These are phyloP conservation scores for Villa cingulata DNA, from an alignment of 2,888 invertebrate species.

Conservation along the genomic window DNA sequence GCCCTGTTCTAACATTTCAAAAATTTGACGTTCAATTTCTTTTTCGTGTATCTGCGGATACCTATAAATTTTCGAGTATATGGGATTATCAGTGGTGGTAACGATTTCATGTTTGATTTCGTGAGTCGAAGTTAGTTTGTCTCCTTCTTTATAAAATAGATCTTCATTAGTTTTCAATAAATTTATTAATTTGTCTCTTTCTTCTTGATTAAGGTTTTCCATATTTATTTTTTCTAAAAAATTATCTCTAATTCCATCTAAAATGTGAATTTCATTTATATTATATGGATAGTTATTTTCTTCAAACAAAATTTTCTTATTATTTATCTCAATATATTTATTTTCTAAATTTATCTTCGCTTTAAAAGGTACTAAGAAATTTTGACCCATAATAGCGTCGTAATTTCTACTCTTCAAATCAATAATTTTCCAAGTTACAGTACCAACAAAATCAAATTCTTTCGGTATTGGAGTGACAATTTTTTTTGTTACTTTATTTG, in stretches of 20 bases:
- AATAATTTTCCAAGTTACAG: conserved; percentile 10
- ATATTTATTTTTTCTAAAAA: neutral
- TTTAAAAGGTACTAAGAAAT: neutral
- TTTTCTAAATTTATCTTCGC: neutral
- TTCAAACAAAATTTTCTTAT: neutral
- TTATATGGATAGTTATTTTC: neutral
- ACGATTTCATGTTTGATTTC: conserved; percentile 10
- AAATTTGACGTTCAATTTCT: conserved; percentile 10
- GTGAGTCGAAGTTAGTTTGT: conserved; percentile 7
- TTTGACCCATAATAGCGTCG: conserved; percentile 1
- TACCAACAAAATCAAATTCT: conserved; percentile 11
- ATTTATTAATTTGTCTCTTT: neutral
- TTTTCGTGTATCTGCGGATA: conserved; percentile 12
- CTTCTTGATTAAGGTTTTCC: neutral
- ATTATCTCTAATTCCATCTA: neutral
- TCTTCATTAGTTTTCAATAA: conserved; percentile 6
- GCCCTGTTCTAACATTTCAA: conserved; percentile 6
- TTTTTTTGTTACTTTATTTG: conserved; percentile 10
- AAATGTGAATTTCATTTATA: neutral
- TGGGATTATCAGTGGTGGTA: conserved; percentile 8
- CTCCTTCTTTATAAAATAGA: conserved; percentile 9
- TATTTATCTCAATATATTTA: neutral
- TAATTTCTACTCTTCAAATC: conserved; percentile 5
- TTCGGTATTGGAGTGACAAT: conserved; percentile 10
- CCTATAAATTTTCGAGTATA: conserved; percentile 11